These are phyloP conservation scores for Ostrea edulis DNA, from an alignment of 1,140 invertebrate species.

Conservation along the genomic window DNA sequence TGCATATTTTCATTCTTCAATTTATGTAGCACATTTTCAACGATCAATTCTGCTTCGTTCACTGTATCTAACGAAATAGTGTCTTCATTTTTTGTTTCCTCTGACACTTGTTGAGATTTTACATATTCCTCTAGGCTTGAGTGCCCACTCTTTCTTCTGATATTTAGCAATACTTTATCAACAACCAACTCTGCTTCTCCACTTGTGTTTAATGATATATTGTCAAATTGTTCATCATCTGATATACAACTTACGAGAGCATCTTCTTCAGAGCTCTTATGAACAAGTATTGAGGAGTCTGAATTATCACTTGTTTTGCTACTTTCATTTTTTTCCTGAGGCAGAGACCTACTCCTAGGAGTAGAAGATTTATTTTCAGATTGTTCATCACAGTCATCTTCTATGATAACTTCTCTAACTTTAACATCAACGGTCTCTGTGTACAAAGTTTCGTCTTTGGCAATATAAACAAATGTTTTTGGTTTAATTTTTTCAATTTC, in stretches of 20 bases:
- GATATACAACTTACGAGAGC: background rate
- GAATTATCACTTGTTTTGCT: conserved; percentile 10
- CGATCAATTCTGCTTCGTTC: conserved; percentile 23
- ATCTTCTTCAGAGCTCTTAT: conserved; percentile 31
- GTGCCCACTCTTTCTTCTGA: background rate
- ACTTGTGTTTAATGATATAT: conserved; percentile 24
- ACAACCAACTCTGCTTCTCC: conserved; percentile 9
- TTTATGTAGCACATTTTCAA: background rate
- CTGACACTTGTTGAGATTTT: background rate
- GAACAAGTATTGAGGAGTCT: conserved; percentile 22
- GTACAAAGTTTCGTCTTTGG: conserved; percentile 37
- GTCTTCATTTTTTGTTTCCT: background rate
- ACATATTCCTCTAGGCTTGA: background rate
- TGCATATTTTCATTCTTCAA: background rate
- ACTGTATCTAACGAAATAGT: background rate
- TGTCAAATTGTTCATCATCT: background rate
- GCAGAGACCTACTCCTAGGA: background rate
- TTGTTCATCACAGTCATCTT: background rate
- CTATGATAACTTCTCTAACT: background rate
- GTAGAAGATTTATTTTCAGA: background rate
- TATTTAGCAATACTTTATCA: background rate
- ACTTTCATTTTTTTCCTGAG: conserved; percentile 25
- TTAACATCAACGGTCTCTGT: conserved; percentile 39
- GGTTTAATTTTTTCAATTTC: conserved; percentile 11
- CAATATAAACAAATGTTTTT: conserved; percentile 41